Conservation (phyloP, 2,797 vertebrate species). For the Jordanella pulchra region DNA sequence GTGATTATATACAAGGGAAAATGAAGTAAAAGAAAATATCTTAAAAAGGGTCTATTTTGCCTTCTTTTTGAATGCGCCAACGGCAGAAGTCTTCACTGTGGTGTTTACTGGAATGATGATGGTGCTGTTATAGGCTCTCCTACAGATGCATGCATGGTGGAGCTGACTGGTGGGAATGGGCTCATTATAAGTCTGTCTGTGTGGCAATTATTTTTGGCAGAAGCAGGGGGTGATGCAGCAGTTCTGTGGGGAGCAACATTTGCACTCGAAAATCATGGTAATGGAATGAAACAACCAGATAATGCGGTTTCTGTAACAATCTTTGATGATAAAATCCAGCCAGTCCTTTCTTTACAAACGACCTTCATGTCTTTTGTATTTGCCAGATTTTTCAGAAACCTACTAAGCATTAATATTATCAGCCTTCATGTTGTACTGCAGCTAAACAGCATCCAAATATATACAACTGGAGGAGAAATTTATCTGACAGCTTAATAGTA, state of each 20-base stretch:
- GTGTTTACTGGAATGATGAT: slow-evolving; percentile 1
- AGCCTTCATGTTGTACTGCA: too few relatives aligned
- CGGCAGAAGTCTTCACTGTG: not conserved
- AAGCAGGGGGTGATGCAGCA: not conserved
- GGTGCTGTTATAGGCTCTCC: not conserved
- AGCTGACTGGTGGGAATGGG: slow-evolving; percentile 1
- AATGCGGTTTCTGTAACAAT: not conserved
- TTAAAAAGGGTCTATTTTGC: not conserved
- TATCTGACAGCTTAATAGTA: too few relatives aligned
- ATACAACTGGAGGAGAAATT: too few relatives aligned
- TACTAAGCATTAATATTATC: too few relatives aligned
- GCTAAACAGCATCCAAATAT: too few relatives aligned
- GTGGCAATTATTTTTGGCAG: not conserved
- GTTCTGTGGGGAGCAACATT: not conserved
- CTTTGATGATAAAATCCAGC: not conserved
- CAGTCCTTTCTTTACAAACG: too few relatives aligned
- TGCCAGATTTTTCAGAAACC: too few relatives aligned
- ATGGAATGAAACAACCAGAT: not conserved
- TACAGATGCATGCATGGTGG: not conserved
- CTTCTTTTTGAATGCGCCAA: too few relatives aligned
- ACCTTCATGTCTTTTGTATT: too few relatives aligned
- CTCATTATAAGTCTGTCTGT: slow-evolving; percentile 2
- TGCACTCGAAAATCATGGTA: not conserved
- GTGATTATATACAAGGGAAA: not conserved
- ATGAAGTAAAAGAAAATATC: not conserved